phyloP scores from a whole-genome alignment of 2,113 vertebrate genomes.

The rabbit (Oryctolagus cuniculus) region mOryCun1.1 NC_091453.1:103028501-103029000 shows the following conservation, averaged over 20 bases:
- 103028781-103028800: background rate
- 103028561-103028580: constrained; percentile 84
- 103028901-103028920: background rate
- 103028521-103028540: constrained; percentile 53
- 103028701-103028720: constrained; percentile 42
- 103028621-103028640: constrained; percentile 53
- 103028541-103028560: constrained; percentile 53
- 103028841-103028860: background rate
- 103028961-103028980: background rate
- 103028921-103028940: background rate
- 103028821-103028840: background rate
- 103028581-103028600: constrained; percentile 64
- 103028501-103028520: constrained; percentile 82
- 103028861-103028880: constrained; percentile 56
- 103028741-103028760: constrained; percentile 64
- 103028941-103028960: background rate
- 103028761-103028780: constrained; percentile 1
- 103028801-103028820: constrained; percentile 32
- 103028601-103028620: background rate
- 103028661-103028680: constrained; percentile 56
- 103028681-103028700: constrained; percentile 37
- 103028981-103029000: constrained; percentile 52
- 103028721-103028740: background rate
- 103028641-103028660: constrained; percentile 58
- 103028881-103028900: constrained; percentile 59